phyloP scores from a whole-genome alignment of 2,113 vertebrate species.

The Planiliza haematocheilus region DNA sequence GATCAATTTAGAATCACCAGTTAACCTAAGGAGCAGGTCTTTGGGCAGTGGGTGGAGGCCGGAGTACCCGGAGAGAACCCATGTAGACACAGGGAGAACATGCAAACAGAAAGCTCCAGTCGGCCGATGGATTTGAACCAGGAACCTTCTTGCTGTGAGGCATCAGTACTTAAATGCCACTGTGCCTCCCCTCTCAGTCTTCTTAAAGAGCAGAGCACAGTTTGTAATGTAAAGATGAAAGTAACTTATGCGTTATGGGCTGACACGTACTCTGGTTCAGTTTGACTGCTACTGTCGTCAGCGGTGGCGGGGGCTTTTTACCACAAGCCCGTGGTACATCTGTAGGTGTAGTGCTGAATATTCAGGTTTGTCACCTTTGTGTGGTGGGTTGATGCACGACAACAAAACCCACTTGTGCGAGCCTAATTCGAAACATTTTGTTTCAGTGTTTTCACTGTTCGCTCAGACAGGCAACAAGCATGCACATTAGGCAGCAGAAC shows the following conservation, averaged over 20 bases:
- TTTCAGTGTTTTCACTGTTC: background rate
- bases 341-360: background rate
- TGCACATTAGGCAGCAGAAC: background rate
- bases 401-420: background rate
- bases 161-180: too few relatives aligned
- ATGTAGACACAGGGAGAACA: too few relatives aligned
- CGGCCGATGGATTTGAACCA: too few relatives aligned
- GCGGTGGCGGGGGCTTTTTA: background rate
- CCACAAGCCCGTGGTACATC: background rate
- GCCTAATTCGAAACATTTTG: background rate
- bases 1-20: too few relatives aligned
- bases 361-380: background rate
- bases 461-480: background rate
- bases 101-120: too few relatives aligned
- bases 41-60: too few relatives aligned
- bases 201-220: too few relatives aligned
- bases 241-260: constrained; percentile 15
- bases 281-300: background rate
- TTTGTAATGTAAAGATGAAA: too few relatives aligned
- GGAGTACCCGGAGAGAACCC: too few relatives aligned
- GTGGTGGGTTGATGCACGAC: background rate
- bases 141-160: too few relatives aligned
- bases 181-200: too few relatives aligned
- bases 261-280: background rate
- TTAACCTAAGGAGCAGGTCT: too few relatives aligned